phyloP scores from a whole-genome alignment of 2,797 vertebrate genomes.

The Pelodytes ibericus region DNA sequence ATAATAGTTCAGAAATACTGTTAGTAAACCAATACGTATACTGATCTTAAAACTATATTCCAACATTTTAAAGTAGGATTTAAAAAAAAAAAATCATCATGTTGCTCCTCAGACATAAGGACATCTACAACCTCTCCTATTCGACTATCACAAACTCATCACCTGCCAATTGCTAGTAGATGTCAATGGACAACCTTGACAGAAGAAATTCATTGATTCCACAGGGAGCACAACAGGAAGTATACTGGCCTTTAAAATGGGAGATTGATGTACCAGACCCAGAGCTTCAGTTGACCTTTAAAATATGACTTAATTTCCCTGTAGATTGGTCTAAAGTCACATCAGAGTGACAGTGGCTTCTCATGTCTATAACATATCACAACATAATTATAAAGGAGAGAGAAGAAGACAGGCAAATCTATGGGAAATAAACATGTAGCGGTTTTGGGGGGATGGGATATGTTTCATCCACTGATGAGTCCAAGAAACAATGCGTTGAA shows the following conservation, averaged over 20 bases:
- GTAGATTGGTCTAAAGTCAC: background rate
- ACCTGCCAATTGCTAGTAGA: slow-evolving; percentile 28
- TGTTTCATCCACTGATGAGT: too few relatives aligned
- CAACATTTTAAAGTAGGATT: too few relatives aligned
- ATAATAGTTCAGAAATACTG: too few relatives aligned
- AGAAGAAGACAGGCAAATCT: background rate
- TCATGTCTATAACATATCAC: background rate
- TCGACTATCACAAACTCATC: background rate
- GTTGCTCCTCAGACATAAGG: too few relatives aligned
- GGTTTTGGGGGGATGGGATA: too few relatives aligned
- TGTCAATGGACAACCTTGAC: background rate
- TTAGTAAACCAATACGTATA: too few relatives aligned
- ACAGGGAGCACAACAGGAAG: background rate
- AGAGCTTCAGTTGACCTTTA: slow-evolving; percentile 32
- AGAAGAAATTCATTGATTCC: background rate
- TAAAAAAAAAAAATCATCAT: too few relatives aligned
- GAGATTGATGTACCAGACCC: slow-evolving; percentile 37
- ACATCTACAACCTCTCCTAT: too few relatives aligned
- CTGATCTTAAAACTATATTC: too few relatives aligned
- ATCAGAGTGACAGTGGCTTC: background rate
- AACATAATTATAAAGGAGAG: background rate
- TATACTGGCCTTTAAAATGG: slow-evolving; percentile 15
- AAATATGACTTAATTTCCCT: slow-evolving; percentile 33
- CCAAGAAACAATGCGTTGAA: too few relatives aligned
- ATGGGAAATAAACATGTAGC: too few relatives aligned